Conservation (phyloP, 2,888 invertebrate genomes). For the Melanotus villosus region DNA sequence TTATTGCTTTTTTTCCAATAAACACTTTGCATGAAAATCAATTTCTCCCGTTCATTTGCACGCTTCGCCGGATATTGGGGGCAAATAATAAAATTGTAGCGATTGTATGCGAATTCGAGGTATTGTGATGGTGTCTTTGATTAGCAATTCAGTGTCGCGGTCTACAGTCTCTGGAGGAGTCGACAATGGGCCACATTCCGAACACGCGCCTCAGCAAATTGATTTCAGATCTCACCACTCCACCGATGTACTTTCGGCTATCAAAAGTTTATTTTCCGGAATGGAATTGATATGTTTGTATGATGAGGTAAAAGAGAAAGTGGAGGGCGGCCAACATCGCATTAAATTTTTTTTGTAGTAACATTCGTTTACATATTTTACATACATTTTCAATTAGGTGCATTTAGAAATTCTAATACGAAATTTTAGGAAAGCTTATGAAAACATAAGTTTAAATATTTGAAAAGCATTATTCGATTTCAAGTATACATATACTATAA, state of each 20-base stretch:
- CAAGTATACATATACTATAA: no score
- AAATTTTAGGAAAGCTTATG: no score
- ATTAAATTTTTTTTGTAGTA: no score
- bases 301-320: conserved; percentile 21
- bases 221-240: conserved; percentile 51
- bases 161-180: conserved; percentile 46
- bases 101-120: conserved; percentile 43
- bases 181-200: conserved; percentile 50
- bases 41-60: not conserved
- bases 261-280: conserved; percentile 51
- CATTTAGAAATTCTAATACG: no score
- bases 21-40: not conserved
- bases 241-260: conserved; percentile 47
- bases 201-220: conserved; percentile 51
- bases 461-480: no score
- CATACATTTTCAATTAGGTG: no score
- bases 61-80: not conserved
- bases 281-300: conserved; percentile 45
- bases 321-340: no score
- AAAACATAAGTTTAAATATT: no score
- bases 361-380: no score
- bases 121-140: conserved; percentile 44
- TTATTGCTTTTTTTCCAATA: not conserved
- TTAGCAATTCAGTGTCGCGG: conserved; percentile 33
- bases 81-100: conserved; percentile 29